Evolutionary conservation across 2,888 invertebrate species (phyloP).

Genomic region (Diogma glabrata): DNA sequence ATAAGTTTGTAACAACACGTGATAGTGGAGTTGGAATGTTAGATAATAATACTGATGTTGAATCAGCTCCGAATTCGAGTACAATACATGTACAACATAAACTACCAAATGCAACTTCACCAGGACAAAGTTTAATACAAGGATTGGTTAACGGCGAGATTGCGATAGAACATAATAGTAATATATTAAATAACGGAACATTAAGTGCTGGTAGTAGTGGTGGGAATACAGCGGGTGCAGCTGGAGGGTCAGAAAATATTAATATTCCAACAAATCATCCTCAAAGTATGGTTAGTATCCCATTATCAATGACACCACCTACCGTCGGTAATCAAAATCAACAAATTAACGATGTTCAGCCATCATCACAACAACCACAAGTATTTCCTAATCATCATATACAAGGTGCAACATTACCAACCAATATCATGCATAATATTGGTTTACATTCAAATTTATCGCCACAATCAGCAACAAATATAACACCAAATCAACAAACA

Average conservation of each 20-base stretch:
- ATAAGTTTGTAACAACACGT: slow-evolving; percentile 15
- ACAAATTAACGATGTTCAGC: slow-evolving; percentile 32
- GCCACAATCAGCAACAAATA: slow-evolving; percentile 10
- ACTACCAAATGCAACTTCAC: slow-evolving; percentile 6
- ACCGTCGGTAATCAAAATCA: slow-evolving; percentile 15
- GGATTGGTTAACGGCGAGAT: neutral
- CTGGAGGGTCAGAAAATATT: too few species aligned
- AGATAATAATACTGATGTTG: slow-evolving; percentile 29
- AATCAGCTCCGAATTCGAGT: slow-evolving; percentile 23
- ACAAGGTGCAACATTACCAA: slow-evolving; percentile 26
- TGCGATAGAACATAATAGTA: too few species aligned
- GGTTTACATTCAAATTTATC: slow-evolving; percentile 1
- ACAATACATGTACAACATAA: slow-evolving; percentile 10
- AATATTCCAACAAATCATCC: neutral
- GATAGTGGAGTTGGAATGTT: slow-evolving; percentile 20
- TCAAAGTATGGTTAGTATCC: slow-evolving; percentile 7
- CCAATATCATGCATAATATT: slow-evolving; percentile 21
- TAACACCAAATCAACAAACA: slow-evolving; percentile 5
- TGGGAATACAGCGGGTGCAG: too few species aligned
- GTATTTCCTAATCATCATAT: slow-evolving; percentile 38
- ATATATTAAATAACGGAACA: slow-evolving; percentile 6
- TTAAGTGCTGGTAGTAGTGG: slow-evolving; percentile 8
- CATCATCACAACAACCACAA: slow-evolving; percentile 29
- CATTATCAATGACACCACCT: slow-evolving; percentile 21
- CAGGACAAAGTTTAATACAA: slow-evolving; percentile 8